Evolutionary conservation across 35 echinoderm and acorn worm genomes (phyloP).

Genomic region (Nesometra sesokonis): DNA sequence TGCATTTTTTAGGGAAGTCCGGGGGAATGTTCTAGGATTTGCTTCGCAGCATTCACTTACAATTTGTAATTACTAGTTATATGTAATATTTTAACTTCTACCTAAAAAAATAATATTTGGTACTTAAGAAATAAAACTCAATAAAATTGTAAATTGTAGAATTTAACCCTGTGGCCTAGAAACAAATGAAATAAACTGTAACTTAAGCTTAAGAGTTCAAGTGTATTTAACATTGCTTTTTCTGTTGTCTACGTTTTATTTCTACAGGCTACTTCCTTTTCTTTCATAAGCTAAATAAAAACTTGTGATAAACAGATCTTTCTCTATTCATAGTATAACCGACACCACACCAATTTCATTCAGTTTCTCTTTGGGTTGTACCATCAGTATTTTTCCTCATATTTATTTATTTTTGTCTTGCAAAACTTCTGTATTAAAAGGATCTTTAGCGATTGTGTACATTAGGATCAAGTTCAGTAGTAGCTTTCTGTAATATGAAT

Average conservation of each 20-base stretch:
- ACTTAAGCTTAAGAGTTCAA: not conserved
- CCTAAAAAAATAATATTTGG: too few species aligned
- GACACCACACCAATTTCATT: not conserved
- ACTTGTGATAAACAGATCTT: not conserved
- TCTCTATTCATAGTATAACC: not conserved
- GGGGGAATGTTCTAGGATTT: too few species aligned
- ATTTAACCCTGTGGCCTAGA: not conserved
- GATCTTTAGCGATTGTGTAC: not conserved
- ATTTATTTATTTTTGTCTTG: not conserved
- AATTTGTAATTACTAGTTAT: too few species aligned
- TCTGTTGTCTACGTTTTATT: not conserved
- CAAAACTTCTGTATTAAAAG: not conserved
- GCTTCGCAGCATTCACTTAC: too few species aligned
- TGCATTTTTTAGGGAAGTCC: too few species aligned
- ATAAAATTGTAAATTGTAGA: not conserved
- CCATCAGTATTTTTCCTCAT: not conserved
- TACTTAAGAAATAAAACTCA: too few species aligned
- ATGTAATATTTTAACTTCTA: too few species aligned
- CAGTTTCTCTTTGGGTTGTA: not conserved
- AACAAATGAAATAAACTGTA: not conserved
- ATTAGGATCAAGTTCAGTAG: not conserved
- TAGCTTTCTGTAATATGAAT: not conserved
- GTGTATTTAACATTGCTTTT: not conserved
- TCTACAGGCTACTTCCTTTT: not conserved
- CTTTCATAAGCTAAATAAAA: not conserved